Percentiles rank a stretch among this genome's conserved stretches.
Conservation (phyloP, 2,888 invertebrate species). For the Stegophylla sp. region DNA sequence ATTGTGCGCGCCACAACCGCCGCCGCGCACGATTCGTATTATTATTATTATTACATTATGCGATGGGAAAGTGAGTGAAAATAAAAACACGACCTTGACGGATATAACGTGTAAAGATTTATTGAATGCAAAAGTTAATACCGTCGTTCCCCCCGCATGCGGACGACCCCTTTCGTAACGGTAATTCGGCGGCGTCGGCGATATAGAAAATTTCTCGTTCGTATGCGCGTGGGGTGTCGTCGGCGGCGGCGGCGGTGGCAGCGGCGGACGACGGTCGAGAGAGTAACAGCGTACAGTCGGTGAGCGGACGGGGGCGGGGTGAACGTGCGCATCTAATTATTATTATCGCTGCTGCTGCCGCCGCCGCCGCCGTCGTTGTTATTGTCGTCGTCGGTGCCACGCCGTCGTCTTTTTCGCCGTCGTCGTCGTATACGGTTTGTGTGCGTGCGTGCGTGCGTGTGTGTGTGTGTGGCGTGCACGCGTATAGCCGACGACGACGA, state of each 20-base stretch:
- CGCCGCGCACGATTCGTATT: slow-evolving; percentile 8
- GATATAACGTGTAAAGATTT: slow-evolving; percentile 37
- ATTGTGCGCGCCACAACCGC: slow-evolving; percentile 14
- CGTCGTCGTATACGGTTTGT: not conserved
- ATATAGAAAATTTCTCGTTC: slow-evolving; percentile 31
- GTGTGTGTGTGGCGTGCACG: not conserved
- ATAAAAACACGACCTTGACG: slow-evolving; percentile 31
- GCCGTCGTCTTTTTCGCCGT: not conserved
- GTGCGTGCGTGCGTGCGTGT: not conserved
- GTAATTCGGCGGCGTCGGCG: slow-evolving; percentile 26
- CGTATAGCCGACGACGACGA: slow-evolving; percentile 16
- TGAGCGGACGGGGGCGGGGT: not conserved
- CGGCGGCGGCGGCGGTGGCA: slow-evolving; percentile 6
- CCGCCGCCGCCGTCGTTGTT: slow-evolving; percentile 17
- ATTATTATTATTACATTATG: slow-evolving; percentile 15
- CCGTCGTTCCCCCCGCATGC: not conserved
- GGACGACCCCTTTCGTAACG: slow-evolving; percentile 39
- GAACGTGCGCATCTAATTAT: slow-evolving; percentile 51
- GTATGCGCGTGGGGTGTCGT: slow-evolving; percentile 13
- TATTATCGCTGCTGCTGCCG: slow-evolving; percentile 38
- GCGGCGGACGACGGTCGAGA: slow-evolving; percentile 33
- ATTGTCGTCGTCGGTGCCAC: slow-evolving; percentile 7
- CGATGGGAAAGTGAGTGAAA: slow-evolving; percentile 26
- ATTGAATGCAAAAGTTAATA: slow-evolving; percentile 40
- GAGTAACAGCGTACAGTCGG: slow-evolving; percentile 11